phyloP scores from a whole-genome alignment of 2,888 invertebrate genomes.

The Tridacna crocea region DNA sequence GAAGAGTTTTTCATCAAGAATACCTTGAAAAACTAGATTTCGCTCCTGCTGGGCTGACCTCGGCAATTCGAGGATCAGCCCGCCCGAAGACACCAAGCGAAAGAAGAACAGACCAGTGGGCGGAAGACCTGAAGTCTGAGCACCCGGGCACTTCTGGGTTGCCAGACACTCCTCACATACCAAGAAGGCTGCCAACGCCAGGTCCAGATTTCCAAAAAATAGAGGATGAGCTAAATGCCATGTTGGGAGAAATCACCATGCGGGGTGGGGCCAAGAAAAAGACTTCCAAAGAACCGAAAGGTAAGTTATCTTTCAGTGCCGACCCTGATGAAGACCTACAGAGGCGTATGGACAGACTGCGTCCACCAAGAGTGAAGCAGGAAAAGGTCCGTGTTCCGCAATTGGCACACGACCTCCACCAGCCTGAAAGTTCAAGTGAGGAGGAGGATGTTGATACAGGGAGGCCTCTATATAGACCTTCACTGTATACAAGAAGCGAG shows the following conservation, averaged over 20 bases:
- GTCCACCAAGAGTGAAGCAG: not conserved
- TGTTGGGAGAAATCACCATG: not conserved
- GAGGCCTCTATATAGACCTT: no score
- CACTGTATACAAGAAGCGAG: not conserved
- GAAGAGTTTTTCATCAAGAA: no score
- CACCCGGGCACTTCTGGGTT: slow-evolving; percentile 5
- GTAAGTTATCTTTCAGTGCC: not conserved
- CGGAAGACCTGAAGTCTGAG: no score
- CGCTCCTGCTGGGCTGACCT: not conserved
- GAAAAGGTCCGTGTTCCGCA: no score
- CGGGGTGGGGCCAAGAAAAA: not conserved
- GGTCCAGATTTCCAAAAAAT: not conserved
- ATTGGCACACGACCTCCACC: not conserved
- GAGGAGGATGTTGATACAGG: not conserved
- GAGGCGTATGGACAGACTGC: not conserved
- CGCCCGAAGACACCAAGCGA: not conserved
- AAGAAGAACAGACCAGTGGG: no score
- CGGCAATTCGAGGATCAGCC: not conserved
- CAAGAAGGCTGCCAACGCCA: not conserved
- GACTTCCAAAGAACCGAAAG: not conserved
- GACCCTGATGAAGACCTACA: not conserved
- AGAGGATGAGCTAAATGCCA: not conserved
- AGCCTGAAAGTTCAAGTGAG: not conserved
- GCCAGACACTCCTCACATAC: not conserved
- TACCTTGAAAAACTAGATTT: no score